Conservation (phyloP, 1,140 invertebrate species). For the Ceratina japonica region DNA sequence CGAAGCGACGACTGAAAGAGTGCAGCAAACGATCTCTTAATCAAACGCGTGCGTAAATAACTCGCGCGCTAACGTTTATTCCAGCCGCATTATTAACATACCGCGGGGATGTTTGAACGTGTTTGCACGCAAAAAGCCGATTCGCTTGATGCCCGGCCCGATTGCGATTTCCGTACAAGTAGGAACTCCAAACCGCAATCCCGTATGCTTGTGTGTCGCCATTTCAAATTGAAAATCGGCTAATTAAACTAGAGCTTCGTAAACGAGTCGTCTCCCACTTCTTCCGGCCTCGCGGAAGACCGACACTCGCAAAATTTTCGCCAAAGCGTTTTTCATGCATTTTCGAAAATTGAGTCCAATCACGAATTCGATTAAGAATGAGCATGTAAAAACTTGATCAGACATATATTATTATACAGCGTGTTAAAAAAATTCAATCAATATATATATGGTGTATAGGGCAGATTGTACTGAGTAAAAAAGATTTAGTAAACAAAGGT, state of each 20-base stretch:
- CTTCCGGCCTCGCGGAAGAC: not conserved
- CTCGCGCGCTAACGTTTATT: constrained; percentile 5
- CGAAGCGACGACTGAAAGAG: not conserved
- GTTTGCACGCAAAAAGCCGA: constrained; percentile 30
- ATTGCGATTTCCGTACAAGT: constrained; percentile 17
- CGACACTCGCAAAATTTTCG: not conserved
- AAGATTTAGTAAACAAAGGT: no score
- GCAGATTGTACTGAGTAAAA: no score
- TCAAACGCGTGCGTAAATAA: constrained; percentile 32
- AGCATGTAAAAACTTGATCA: no score
- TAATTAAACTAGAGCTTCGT: not conserved
- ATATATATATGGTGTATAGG: no score
- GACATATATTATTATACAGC: no score
- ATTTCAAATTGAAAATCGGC: constrained; percentile 12
- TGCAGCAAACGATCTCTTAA: constrained; percentile 37
- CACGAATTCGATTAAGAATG: no score
- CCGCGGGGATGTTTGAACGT: not conserved
- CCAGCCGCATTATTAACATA: constrained; percentile 25
- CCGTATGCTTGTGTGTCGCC: not conserved
- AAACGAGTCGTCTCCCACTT: no score
- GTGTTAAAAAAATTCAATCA: no score
- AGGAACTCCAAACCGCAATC: not conserved
- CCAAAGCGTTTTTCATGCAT: no score
- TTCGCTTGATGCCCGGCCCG: constrained; percentile 21
- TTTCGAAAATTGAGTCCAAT: not conserved